Percentiles rank a stretch among this genome's conserved stretches.
Conservation (phyloP, 2,113 vertebrate genomes). For the Podilymbus podiceps region DNA sequence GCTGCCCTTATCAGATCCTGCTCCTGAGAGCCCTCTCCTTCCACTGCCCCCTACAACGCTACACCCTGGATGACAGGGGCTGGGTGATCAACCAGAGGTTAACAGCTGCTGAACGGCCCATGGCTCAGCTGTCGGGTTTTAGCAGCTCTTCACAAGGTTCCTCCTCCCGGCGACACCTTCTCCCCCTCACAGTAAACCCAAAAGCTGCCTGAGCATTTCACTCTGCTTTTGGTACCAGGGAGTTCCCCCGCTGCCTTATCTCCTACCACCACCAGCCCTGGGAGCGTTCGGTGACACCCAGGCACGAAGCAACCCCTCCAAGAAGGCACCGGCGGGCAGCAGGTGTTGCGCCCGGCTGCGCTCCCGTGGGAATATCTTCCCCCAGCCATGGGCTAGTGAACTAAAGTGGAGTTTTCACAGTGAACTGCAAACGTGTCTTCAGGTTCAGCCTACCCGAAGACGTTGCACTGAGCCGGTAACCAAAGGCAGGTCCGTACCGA, state of each 20-base stretch:
- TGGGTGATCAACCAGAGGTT: background rate
- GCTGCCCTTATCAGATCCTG: background rate
- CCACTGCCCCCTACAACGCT: background rate
- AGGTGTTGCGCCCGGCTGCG: background rate
- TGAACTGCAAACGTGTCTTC: background rate
- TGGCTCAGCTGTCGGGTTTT: background rate
- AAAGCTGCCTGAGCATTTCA: background rate
- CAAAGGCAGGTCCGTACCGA: accelerated
- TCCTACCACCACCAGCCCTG: background rate
- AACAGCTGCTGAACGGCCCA: background rate
- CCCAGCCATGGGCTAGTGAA: too few relatives aligned
- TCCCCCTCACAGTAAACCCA: accelerated
- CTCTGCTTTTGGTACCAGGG: background rate
- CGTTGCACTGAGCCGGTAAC: background rate
- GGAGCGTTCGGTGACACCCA: too few relatives aligned
- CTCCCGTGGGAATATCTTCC: accelerated
- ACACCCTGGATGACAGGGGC: background rate
- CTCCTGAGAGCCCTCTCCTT: background rate
- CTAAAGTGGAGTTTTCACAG: accelerated
- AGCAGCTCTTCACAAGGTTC: background rate
- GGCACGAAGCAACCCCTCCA: background rate
- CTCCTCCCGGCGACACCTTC: background rate
- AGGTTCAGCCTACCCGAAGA: accelerated
- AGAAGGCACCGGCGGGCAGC: background rate
- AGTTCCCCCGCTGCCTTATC: background rate